Base-by-base conservation (phyloP, 2,888 invertebrate species). In the Strigamia crassipes region DNA sequence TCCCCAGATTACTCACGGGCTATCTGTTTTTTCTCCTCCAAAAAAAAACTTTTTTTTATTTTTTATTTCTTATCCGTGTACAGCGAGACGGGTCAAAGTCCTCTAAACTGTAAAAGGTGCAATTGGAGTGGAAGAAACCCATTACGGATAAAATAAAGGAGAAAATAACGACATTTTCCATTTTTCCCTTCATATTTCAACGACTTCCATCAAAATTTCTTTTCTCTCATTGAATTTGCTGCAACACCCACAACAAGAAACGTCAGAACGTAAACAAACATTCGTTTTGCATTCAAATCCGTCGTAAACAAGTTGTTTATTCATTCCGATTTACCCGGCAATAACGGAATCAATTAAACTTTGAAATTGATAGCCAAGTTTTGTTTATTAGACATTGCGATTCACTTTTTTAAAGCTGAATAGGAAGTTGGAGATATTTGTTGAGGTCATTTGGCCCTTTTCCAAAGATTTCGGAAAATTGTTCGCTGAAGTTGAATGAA, bases 101-200 rank as follows among this genome's bases (percentile, higher is more conserved):
- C 51, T n/a, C 10, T 51, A n/a, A n/a, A 51, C 15, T 51, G 15
- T 13, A 51, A n/a, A 10, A 51, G 15, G 51, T 13, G n/a, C 51
- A 51, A 51, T 51, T 51, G 51, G 51, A 51, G 51, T 51, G 51
- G 51, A 51, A 51, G n/a, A 51, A 51, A n/a, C n/a, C 4, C 15
- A n/a, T 51, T 3, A 34, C 3, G 34, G 34, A 34, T 34, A 34
- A 34, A 6, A 34, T n/a, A n/a, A 34, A 34, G 6, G 34, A 6
- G 34, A 34, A 34, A n/a, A n/a, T n/a, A 51, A 51, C 51, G 51
- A 51, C 13, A 51, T 4, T 51, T n/a, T n/a, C 51, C n/a, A n/a
- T n/a, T n/a, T n/a, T n/a, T n/a, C n/a, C n/a, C n/a, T 51, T 51
- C 51, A 51, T 51, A 51, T 51, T 51, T 51, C 51, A 51, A 51